Percentiles rank a stretch among this genome's conserved stretches.
Evolutionary conservation across 2,113 vertebrate genomes (phyloP).

Genomic region (Rhabdornis inornatus): DNA sequence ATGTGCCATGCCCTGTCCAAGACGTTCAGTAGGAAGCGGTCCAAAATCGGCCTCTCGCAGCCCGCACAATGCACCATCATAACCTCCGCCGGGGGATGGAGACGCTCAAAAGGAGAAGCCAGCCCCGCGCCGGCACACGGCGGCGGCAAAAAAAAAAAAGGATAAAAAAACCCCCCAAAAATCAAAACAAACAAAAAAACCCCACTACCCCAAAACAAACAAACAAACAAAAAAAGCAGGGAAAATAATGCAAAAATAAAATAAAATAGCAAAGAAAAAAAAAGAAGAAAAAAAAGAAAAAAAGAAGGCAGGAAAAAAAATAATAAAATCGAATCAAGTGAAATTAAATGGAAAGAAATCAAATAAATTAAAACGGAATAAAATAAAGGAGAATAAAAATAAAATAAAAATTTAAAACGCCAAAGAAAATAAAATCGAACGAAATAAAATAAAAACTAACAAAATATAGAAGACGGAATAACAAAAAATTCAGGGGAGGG

Average conservation of each 20-base stretch:
- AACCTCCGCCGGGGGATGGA: constrained; percentile 67
- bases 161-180: too few relatives aligned
- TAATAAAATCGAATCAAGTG: background rate
- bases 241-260: background rate
- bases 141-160: background rate
- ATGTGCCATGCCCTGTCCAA: constrained; percentile 96
- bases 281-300: background rate
- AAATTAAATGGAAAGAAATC: background rate
- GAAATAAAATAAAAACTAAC: background rate
- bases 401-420: background rate
- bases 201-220: background rate
- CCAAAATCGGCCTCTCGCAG: constrained; percentile 94
- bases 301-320: background rate
- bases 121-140: background rate
- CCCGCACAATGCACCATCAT: constrained; percentile 99
- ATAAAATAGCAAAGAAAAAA: background rate
- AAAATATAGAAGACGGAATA: background rate
- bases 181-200: background rate
- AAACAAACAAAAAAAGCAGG: too few relatives aligned
- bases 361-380: background rate
- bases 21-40: constrained; percentile 93
- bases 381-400: background rate
- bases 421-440: background rate
- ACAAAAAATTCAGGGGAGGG: background rate
- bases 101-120: background rate